These are phyloP conservation scores for Melanaphis sacchari DNA, from an alignment of 1,140 invertebrate species.

Conservation along the genomic window DNA sequence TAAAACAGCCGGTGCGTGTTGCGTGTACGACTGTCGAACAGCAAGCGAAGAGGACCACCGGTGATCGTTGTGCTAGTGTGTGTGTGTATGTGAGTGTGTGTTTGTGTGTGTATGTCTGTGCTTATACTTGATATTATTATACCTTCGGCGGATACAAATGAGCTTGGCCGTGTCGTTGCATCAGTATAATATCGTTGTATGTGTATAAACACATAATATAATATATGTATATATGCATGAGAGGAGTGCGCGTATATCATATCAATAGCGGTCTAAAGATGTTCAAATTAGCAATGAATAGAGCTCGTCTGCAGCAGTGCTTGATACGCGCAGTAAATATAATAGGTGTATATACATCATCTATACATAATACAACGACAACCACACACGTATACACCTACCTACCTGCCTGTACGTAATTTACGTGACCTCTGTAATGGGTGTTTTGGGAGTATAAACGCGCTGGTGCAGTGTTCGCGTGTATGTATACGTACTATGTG, in stretches of 20 bases:
- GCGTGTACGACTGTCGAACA: not conserved
- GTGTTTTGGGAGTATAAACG: constrained; percentile 16
- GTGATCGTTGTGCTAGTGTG: not conserved
- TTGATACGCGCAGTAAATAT: not conserved
- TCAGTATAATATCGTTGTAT: not conserved
- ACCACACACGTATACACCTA: too few relatives aligned
- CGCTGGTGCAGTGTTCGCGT: not conserved
- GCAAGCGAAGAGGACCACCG: not conserved
- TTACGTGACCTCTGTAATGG: constrained; percentile 46
- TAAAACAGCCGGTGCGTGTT: not conserved
- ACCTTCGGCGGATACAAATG: constrained; percentile 12
- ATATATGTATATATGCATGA: not conserved
- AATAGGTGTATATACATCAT: not conserved
- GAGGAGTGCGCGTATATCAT: not conserved
- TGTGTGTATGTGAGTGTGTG: too few relatives aligned
- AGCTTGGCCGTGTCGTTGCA: not conserved
- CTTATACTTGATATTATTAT: not conserved
- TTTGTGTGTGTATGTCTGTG: too few relatives aligned
- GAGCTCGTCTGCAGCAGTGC: constrained; percentile 17
- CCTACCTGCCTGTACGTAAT: not conserved
- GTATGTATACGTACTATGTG: not conserved
- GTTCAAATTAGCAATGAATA: constrained; percentile 58
- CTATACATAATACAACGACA: not conserved
- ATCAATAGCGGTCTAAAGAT: constrained; percentile 56
- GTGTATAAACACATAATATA: not conserved